A percentile compares a stretch with the other conserved stretches of the same genome.
phyloP scores from a whole-genome alignment of 2,797 vertebrate species.

The Rhinogobio ventralis region DNA sequence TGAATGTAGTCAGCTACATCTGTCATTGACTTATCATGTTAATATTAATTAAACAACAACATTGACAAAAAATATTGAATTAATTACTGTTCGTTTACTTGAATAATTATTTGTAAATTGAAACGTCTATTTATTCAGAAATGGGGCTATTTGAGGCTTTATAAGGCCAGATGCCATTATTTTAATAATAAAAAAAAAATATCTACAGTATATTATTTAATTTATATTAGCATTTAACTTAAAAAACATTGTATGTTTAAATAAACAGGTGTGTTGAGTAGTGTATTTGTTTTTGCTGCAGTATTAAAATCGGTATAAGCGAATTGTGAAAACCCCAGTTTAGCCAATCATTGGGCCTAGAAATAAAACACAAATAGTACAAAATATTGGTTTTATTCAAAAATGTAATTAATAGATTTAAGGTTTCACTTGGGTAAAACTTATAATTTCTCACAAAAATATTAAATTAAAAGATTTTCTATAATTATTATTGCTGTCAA shows the following conservation, averaged over 20 bases:
- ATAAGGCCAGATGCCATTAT: background rate
- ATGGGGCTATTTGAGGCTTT: background rate
- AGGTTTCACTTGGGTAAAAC: too few species aligned
- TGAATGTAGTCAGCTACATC: background rate
- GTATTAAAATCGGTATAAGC: background rate
- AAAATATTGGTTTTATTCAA: too few species aligned
- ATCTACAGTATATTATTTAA: background rate
- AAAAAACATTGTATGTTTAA: background rate
- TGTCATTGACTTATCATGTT: background rate
- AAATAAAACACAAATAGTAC: too few species aligned
- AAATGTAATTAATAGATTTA: too few species aligned
- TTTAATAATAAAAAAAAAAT: background rate
- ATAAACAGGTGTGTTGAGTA: background rate
- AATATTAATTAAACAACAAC: too few species aligned
- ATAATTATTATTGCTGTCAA: too few species aligned
- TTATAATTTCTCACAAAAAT: too few species aligned
- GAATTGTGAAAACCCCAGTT: background rate
- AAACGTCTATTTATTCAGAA: background rate
- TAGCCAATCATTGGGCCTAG: background rate
- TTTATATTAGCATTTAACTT: background rate
- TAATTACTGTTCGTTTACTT: background rate
- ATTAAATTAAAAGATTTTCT: too few species aligned
- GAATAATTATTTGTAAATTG: background rate
- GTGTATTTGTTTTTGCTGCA: constrained; percentile 3
- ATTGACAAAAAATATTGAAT: background rate